Evolutionary conservation across 2,113 vertebrate species (phyloP).

Genomic region (Rhabdornis inornatus): DNA sequence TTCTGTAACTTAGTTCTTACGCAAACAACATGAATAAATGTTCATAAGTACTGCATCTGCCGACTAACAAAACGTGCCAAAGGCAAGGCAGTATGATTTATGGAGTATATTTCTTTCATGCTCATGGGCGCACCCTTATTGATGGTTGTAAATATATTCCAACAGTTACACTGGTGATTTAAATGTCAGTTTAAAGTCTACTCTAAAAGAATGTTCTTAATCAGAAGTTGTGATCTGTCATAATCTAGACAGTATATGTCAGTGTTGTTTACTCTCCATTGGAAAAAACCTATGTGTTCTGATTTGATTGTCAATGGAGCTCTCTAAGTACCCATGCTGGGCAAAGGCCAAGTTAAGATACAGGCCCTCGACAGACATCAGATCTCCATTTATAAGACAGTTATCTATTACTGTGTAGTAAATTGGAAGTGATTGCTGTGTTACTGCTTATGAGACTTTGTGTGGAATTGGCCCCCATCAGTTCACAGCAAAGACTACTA

Average conservation of each 20-base stretch:
- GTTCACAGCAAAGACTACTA: not conserved
- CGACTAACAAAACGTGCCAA: not conserved
- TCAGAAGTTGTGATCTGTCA: not conserved
- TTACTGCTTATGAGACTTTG: not conserved
- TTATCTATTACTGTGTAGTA: not conserved
- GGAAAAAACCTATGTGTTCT: not conserved
- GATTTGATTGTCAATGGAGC: not conserved
- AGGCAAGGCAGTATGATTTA: not conserved
- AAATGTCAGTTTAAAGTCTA: not conserved
- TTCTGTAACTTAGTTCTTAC: not conserved
- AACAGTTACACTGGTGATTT: not conserved
- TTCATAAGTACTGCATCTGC: not conserved
- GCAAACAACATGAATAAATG: not conserved
- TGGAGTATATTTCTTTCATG: not conserved
- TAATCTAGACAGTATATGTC: not conserved
- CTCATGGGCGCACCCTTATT: not conserved
- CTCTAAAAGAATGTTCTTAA: not conserved
- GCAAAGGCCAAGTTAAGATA: not conserved
- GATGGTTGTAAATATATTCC: not conserved
- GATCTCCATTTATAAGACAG: not conserved
- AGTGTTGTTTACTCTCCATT: not conserved
- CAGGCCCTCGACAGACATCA: not conserved
- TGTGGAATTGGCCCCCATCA: not conserved
- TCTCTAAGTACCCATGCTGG: rapidly evolving
- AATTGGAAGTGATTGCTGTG: not conserved